phyloP scores from a whole-genome alignment of 2,797 vertebrate species.

The Peromyscus eremicus region DNA sequence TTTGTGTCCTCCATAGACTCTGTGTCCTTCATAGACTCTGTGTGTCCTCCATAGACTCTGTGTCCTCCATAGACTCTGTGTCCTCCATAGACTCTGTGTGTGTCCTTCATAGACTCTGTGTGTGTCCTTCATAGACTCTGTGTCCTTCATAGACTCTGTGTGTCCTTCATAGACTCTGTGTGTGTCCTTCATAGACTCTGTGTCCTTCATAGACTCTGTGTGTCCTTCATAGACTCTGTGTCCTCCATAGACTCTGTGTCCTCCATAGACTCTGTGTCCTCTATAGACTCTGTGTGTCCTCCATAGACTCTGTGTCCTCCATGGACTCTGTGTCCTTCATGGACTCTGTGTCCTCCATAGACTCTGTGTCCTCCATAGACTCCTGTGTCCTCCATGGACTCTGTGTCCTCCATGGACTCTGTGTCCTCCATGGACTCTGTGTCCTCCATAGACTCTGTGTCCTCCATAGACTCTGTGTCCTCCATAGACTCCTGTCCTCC shows the following conservation, averaged over 20 bases:
- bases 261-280: neutral
- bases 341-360: neutral
- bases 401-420: neutral
- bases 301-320: neutral
- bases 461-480: neutral
- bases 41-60: too few species aligned
- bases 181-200: too few species aligned
- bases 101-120: neutral
- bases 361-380: too few species aligned
- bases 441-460: neutral
- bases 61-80: too few species aligned
- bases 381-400: too few species aligned
- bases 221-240: too few species aligned
- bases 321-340: neutral
- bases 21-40: too few species aligned
- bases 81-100: too few species aligned
- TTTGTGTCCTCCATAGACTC: too few species aligned
- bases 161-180: too few species aligned
- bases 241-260: neutral
- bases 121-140: too few species aligned
- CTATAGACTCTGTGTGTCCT: too few species aligned
- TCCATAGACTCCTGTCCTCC: neutral
- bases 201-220: neutral
- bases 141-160: neutral
- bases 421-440: neutral